These are phyloP conservation scores for Pheosia tremula DNA, from an alignment of 2,888 invertebrate species.

Conservation along the genomic window DNA sequence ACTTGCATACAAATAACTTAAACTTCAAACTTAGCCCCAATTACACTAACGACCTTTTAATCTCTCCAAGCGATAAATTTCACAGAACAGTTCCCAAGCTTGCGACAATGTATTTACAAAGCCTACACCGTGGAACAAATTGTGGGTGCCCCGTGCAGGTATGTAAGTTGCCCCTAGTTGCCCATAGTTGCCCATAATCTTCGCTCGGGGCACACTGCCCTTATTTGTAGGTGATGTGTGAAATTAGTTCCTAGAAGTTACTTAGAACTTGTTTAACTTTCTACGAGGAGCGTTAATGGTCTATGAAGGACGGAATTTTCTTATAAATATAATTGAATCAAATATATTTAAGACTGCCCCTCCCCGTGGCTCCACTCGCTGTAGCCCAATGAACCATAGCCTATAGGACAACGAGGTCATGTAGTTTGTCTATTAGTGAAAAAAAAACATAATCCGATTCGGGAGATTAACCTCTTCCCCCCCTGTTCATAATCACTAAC, in stretches of 20 bases:
- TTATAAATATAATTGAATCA: no score
- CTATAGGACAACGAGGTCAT: no score
- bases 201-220: not conserved
- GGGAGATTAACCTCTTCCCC: no score
- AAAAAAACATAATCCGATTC: no score
- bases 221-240: constrained; percentile 2
- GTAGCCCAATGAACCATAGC: no score
- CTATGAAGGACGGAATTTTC: no score
- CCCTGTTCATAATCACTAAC: no score
- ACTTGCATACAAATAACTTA: not conserved
- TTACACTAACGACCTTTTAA: constrained; percentile 2
- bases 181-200: constrained; percentile 10
- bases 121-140: not conserved
- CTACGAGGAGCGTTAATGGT: not conserved
- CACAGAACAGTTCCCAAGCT: constrained; percentile 4
- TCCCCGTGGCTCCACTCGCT: no score
- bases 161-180: constrained; percentile 26
- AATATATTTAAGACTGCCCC: no score
- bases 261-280: not conserved
- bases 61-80: not conserved
- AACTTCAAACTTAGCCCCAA: not conserved
- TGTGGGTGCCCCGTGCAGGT: constrained; percentile 15
- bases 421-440: no score
- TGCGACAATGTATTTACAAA: constrained; percentile 1
- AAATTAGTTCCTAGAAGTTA: not conserved